Base-by-base conservation (phyloP, 2,888 invertebrate genomes). In the Chymomyza fuscimana region DNA sequence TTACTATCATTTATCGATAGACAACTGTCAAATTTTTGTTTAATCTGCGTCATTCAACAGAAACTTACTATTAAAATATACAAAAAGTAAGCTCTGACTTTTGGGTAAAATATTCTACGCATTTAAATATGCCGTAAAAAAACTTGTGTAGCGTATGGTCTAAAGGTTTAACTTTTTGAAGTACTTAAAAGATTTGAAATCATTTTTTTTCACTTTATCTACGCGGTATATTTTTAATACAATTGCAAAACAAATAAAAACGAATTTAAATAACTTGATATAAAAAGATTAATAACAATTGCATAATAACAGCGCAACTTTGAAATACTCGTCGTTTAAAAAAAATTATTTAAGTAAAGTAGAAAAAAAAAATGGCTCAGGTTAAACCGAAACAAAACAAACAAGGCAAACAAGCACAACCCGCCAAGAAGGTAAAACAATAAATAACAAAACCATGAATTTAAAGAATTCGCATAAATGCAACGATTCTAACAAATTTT, bases 381-480 rank as follows among this genome's bases (percentile, higher is more conserved):
- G 87, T 89, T 80, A 91, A 92, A 89, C 88, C 77, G 80, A 92
- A 90, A 87, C 92, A 91, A 83, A 91, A 79, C 81, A 91, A 92
- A 86, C 90, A 89, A 87, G 88, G 88, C 84, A 92, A 92, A 82
- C 90, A 89, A 82, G 82, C 81, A 64, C 68, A 81, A 69, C 79
- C 77, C 62, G 81, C 82, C 25, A 91, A 92, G 79, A 91, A 91
- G 92, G 91, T 91, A 91, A 76, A 65, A 69, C 52, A 32, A 58
- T 52, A 19, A 32, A 19, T 10, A 76, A 67, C 70, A 64, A 60
- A n/a, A 32, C 50, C 54, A 4, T 15, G 29, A 46, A 19, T 51
- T 50, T 36, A 29, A n/a, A 19, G 2, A 4, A 46, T 46, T 46
- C 12, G 0, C 40, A 7, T 32, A 32, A 7, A 4, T 32, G 32